Conservation (phyloP, 2,113 vertebrate genomes). For the Psittacus erithacus region DNA sequence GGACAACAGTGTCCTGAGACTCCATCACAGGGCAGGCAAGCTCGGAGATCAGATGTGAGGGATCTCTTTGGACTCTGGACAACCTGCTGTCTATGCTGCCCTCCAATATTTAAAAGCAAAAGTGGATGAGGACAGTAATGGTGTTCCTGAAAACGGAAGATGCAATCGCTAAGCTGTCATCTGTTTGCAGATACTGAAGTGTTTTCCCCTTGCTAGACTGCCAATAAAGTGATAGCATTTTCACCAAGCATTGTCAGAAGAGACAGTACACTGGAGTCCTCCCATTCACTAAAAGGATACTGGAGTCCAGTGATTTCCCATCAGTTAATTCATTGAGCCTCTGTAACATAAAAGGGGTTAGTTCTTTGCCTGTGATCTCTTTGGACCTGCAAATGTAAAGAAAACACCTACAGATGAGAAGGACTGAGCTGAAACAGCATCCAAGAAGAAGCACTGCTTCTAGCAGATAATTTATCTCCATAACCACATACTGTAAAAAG, state of each 20-base stretch:
- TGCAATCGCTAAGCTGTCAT: background rate
- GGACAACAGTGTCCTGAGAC: background rate
- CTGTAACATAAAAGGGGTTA: slow-evolving; percentile 87
- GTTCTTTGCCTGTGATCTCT: slow-evolving; percentile 81
- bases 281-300: slow-evolving; percentile 80
- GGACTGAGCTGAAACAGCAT: background rate
- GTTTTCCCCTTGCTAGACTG: background rate
- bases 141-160: background rate
- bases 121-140: background rate
- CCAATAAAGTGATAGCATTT: background rate
- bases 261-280: background rate
- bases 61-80: background rate
- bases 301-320: slow-evolving; percentile 85
- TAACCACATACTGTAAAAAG: background rate
- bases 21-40: background rate
- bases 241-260: background rate
- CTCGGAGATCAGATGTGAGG: background rate
- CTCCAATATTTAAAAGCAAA: background rate
- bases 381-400: slow-evolving; percentile 66
- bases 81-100: background rate
- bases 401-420: background rate
- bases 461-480: slow-evolving; percentile 14
- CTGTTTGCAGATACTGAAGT: background rate
- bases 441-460: background rate
- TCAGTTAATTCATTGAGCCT: slow-evolving; percentile 80